Evolutionary conservation across 2,797 vertebrate species (phyloP).

Genomic region (Sebastes diploproa): DNA sequence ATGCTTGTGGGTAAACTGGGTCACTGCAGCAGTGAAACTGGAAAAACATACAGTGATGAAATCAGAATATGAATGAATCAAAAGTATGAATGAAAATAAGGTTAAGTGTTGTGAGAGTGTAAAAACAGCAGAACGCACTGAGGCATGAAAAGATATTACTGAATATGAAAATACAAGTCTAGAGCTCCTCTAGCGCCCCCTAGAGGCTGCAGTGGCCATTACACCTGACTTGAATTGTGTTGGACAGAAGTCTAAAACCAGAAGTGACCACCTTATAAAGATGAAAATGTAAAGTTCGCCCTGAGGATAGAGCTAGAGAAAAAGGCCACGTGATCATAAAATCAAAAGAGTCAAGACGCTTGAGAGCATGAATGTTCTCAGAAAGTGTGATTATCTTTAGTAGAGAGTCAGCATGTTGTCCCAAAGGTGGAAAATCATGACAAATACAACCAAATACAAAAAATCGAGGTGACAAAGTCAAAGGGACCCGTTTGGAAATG

Average conservation of each 20-base stretch:
- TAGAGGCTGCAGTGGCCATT: background rate
- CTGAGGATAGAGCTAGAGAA: background rate
- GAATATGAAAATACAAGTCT: background rate
- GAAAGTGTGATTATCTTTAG: background rate
- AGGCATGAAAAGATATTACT: background rate
- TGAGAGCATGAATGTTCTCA: background rate
- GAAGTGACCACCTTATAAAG: background rate
- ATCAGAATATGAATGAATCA: background rate
- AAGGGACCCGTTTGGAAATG: too few species aligned
- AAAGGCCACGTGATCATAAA: background rate
- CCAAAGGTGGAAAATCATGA: too few species aligned
- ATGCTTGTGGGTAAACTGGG: constrained; percentile 16
- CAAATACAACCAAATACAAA: too few species aligned
- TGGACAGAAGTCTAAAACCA: background rate
- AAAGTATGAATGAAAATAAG: background rate
- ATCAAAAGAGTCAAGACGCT: background rate
- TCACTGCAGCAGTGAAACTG: background rate
- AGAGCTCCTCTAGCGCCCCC: background rate
- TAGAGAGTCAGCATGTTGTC: background rate
- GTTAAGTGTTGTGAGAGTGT: background rate
- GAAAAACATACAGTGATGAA: background rate
- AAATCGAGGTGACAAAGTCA: too few species aligned
- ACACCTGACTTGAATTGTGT: background rate
- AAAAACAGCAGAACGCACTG: accelerated
- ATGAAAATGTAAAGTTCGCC: background rate